Evolutionary conservation across 2,113 vertebrate species (phyloP).

Genomic region (Cololabis saira): DNA sequence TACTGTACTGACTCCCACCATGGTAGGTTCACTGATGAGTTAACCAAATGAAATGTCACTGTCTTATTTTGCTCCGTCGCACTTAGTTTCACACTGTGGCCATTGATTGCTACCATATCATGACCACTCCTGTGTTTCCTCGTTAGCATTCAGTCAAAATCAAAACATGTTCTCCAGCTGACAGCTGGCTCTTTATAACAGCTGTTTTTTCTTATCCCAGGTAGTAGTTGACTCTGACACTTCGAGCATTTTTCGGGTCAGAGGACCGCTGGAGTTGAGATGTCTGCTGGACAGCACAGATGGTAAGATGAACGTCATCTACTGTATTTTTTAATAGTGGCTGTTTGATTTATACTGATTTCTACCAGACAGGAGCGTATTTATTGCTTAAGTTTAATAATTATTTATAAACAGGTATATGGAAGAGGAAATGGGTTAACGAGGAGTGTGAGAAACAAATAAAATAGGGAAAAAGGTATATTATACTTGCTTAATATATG

Average conservation of each 20-base stretch:
- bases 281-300: constrained; percentile 68
- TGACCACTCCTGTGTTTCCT: neutral
- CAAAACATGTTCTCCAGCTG: neutral
- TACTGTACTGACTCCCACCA: neutral
- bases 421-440: too few relatives aligned
- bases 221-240: constrained; percentile 26
- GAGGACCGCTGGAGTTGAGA: constrained; percentile 66
- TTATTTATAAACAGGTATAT: too few relatives aligned
- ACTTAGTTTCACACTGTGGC: neutral
- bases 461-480: too few relatives aligned
- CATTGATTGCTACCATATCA: neutral
- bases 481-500: too few relatives aligned
- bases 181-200: neutral
- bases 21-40: constrained; percentile 43
- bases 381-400: too few relatives aligned
- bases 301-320: constrained; percentile 30
- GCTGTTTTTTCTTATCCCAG: constrained; percentile 36
- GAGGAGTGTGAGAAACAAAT: too few relatives aligned
- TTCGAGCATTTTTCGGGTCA: constrained; percentile 55
- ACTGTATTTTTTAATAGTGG: too few relatives aligned
- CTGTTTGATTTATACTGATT: too few relatives aligned
- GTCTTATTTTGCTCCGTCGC: neutral
- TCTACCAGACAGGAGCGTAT: too few relatives aligned
- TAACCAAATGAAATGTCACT: neutral
- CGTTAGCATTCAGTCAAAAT: neutral